Evolutionary conservation across 2,888 invertebrate genomes (phyloP), one percentile per base, ranked within the genome.

Genomic region (Allophyes oxyacanthae): DNA sequence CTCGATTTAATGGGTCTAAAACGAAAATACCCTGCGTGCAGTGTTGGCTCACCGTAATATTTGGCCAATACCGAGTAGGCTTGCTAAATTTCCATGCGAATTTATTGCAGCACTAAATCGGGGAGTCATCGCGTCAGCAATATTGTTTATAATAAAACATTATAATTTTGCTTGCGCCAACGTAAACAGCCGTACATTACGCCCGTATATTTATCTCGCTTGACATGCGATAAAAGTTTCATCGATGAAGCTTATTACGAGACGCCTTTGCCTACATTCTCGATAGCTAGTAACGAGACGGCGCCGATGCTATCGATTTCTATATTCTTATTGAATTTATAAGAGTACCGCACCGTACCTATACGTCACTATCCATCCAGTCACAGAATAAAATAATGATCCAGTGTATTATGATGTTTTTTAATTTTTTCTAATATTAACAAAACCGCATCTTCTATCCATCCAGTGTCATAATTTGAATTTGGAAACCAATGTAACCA

Each of bases 1-100:
- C 87, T 84, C 85, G 78, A 84, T 83, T 85, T 90, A 88, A 88
- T 89, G 84, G 88, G 77, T 82, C 84, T 81, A 83, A 84, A 84
- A 87, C 87, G 86, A 87, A 87, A 89, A 88, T 87, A 85, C 82
- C 78, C 50, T 71, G 78, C 79, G 83, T 83, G 85, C 85, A 83
- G 81, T 82, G 83, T 82, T 79, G 75, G 79, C 79, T 79, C 77
- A 80, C 75, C 78, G 85, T 84, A 87, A 90, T 90, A 89, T 90
- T 90, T 88, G 88, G 86, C 87, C 85, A 85, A 84, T 81, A 86
- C 79, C 60, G 76, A 81, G 82, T 71, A 77, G 73, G 84, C 79
- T 84, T 82, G 88, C 85, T 83, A 83, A 87, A 87, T 87, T 85
- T 87, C 82, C 80, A 81, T 80, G 82, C 71, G 78, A 86, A 87